Percentiles rank a stretch among this genome's conserved stretches.
These are phyloP conservation scores for Eueides isabella DNA, from an alignment of 1,140 invertebrate species.

Conservation along the genomic window DNA sequence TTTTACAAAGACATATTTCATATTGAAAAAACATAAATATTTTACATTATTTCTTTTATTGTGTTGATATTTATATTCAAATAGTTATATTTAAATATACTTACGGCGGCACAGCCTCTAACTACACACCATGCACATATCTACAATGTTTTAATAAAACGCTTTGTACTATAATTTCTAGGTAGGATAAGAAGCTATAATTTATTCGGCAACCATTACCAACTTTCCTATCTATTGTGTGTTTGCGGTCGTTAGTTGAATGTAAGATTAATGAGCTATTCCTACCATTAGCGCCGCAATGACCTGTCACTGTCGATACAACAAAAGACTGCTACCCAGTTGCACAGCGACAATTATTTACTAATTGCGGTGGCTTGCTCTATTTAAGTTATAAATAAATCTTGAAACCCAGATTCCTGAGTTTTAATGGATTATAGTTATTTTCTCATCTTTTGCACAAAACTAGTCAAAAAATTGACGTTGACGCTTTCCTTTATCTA, in stretches of 20 bases:
- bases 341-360: slow-evolving; percentile 48
- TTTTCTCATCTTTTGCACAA: no score
- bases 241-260: slow-evolving; percentile 63
- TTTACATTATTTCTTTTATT: no score
- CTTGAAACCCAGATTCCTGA: slow-evolving; percentile 12
- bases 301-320: slow-evolving; percentile 63
- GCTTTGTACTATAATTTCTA: neutral
- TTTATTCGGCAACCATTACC: slow-evolving; percentile 67
- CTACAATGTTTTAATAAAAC: neutral
- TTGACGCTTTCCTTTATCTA: no score
- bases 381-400: slow-evolving; percentile 37
- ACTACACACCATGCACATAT: neutral
- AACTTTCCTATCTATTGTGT: slow-evolving; percentile 67
- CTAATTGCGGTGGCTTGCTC: slow-evolving; percentile 49
- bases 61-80: no score
- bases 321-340: slow-evolving; percentile 55
- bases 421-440: no score
- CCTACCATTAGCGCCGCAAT: slow-evolving; percentile 56
- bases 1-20: no score
- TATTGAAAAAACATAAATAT: no score
- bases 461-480: no score
- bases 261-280: slow-evolving; percentile 74
- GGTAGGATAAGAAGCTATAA: slow-evolving; percentile 57
- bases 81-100: no score
- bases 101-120: no score